These are phyloP conservation scores for Borostomias antarcticus DNA, from an alignment of 2,797 vertebrate genomes.

Conservation along the genomic window DNA sequence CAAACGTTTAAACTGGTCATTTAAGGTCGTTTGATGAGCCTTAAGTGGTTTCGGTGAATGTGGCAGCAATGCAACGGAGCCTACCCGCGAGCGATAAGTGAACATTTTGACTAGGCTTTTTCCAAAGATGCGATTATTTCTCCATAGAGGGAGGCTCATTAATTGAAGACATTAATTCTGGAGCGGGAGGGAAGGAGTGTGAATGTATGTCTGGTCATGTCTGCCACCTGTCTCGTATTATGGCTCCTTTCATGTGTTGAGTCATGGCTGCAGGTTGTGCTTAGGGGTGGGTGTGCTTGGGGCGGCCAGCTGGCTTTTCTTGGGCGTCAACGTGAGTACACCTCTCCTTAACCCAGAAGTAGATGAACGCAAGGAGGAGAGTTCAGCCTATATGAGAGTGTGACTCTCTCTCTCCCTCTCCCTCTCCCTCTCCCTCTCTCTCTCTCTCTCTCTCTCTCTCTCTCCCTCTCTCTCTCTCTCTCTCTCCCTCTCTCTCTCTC, in stretches of 20 bases:
- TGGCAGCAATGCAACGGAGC: slow-evolving; percentile 8
- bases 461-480: not conserved
- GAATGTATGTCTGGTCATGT: not conserved
- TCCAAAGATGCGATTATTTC: slow-evolving; percentile 17
- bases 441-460: not conserved
- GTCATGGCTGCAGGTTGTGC: slow-evolving; percentile 2
- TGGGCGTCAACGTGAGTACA: not conserved
- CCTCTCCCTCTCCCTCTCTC: not conserved
- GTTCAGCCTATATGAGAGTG: not conserved
- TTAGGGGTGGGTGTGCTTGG: not conserved
- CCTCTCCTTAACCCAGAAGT: not conserved
- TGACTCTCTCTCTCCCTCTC: not conserved
- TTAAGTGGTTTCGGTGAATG: slow-evolving; percentile 41
- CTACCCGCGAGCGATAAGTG: slow-evolving; percentile 19
- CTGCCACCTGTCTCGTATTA: not conserved
- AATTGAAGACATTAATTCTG: slow-evolving; percentile 3
- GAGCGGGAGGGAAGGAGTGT: not conserved
- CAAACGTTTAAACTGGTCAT: slow-evolving; percentile 38
- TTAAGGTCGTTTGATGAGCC: slow-evolving; percentile 41
- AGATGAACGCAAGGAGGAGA: not conserved
- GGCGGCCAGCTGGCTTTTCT: slow-evolving; percentile 4
- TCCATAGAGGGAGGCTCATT: not conserved
- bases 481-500: not conserved
- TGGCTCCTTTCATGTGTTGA: slow-evolving; percentile 1
- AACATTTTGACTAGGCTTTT: not conserved